Percentiles rank a stretch among this genome's conserved stretches.
phyloP scores from a whole-genome alignment of 1,140 invertebrate genomes.

The Tachypleus tridentatus region DNA sequence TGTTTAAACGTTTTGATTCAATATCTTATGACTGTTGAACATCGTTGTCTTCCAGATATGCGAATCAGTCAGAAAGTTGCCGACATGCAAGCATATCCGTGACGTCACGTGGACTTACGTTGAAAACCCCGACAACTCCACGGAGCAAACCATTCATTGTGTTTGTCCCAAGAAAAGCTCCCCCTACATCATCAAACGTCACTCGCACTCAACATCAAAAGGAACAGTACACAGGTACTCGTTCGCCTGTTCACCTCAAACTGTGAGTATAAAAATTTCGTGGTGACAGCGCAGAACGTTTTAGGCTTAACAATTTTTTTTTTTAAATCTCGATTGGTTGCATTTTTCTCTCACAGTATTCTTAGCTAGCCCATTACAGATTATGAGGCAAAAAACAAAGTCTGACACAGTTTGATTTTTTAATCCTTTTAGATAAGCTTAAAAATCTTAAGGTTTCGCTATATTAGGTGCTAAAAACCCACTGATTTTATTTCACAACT shows the following conservation, averaged over 20 bases:
- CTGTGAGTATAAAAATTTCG: slow-evolving; percentile 47
- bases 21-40: too few species aligned
- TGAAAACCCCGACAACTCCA: slow-evolving; percentile 60
- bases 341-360: too few species aligned
- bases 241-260: slow-evolving; percentile 80
- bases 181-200: slow-evolving; percentile 68
- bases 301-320: neutral
- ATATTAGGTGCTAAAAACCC: too few species aligned
- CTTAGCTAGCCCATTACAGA: too few species aligned
- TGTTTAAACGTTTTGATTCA: too few species aligned
- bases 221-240: slow-evolving; percentile 61
- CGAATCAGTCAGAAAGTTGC: slow-evolving; percentile 65
- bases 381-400: too few species aligned
- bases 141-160: slow-evolving; percentile 72
- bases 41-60: slow-evolving; percentile 44
- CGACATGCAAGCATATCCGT: slow-evolving; percentile 60
- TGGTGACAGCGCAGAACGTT: too few species aligned
- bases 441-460: too few species aligned
- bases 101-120: slow-evolving; percentile 81
- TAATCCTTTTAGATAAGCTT: too few species aligned
- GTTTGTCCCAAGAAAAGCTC: slow-evolving; percentile 71
- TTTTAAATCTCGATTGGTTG: neutral
- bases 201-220: slow-evolving; percentile 42
- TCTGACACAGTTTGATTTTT: too few species aligned
- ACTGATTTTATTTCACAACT: too few species aligned